These are phyloP conservation scores for Luperina nickerlii DNA, from an alignment of 2,888 invertebrate species.

Conservation along the genomic window DNA sequence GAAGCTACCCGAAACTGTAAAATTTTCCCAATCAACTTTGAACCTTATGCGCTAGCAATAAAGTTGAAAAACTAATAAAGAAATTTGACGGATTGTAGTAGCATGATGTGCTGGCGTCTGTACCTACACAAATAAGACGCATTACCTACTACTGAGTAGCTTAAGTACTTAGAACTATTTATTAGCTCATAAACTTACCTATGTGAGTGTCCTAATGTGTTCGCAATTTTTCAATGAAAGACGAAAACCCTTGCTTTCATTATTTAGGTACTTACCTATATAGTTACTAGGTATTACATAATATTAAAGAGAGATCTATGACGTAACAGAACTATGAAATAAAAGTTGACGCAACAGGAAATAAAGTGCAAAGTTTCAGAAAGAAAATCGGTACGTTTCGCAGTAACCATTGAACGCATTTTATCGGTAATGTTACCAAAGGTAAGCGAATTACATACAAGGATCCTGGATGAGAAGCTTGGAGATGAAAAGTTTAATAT, in stretches of 20 bases:
- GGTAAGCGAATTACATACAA: conserved; percentile 26
- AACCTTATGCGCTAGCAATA: too few species aligned
- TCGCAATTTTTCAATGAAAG: background rate
- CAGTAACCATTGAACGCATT: conserved; percentile 11
- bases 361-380: conserved; percentile 11
- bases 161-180: background rate
- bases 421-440: conserved; percentile 23
- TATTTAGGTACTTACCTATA: background rate
- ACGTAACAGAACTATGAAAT: background rate
- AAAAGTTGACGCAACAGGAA: background rate
- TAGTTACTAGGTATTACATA: background rate
- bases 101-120: too few species aligned
- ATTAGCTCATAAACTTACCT: background rate
- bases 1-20: too few species aligned
- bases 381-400: conserved; percentile 15
- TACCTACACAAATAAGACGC: background rate
- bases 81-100: too few species aligned
- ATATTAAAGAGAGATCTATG: background rate
- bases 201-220: background rate
- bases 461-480: background rate
- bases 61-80: too few species aligned
- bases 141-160: background rate
- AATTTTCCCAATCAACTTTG: too few species aligned
- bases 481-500: conserved; percentile 35
- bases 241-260: background rate